A percentile compares a stretch with the other conserved stretches of the same genome.
These are phyloP conservation scores for Rhagologus leucostigma DNA, from an alignment of 2,113 vertebrate species.

Conservation along the genomic window DNA sequence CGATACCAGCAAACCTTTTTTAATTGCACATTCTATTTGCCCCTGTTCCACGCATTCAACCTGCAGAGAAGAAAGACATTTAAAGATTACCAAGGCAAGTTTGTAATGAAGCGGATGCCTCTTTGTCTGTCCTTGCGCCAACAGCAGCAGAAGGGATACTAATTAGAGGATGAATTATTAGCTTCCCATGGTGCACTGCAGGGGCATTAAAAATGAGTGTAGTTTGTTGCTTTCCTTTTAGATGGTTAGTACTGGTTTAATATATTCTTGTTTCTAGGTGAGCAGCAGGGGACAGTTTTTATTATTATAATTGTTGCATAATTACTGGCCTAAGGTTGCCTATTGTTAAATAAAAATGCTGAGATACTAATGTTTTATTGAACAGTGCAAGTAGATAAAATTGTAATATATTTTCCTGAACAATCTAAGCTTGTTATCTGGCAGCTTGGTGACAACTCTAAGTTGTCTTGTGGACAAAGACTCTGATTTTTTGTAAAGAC, in stretches of 20 bases:
- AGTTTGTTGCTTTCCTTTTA: conserved; percentile 74
- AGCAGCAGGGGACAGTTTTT: conserved; percentile 79
- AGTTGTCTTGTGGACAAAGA: conserved; percentile 33
- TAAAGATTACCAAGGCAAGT: conserved; percentile 77
- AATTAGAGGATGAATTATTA: conserved; percentile 88
- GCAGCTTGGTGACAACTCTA: conserved; percentile 62
- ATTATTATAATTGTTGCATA: conserved; percentile 85
- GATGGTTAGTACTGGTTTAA: conserved; percentile 72
- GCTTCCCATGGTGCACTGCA: conserved; percentile 84
- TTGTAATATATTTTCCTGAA: conserved; percentile 74
- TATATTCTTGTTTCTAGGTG: conserved; percentile 81
- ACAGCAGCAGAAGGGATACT: conserved; percentile 80
- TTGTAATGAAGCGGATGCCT: conserved; percentile 74
- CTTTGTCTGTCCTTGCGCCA: conserved; percentile 80
- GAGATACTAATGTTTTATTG: conserved; percentile 80
- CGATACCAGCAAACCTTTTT: conserved; percentile 23
- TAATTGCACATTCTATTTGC: conserved; percentile 68
- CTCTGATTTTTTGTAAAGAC: not conserved
- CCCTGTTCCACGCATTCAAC: conserved; percentile 61
- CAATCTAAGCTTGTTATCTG: conserved; percentile 68
- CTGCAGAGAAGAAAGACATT: conserved; percentile 73
- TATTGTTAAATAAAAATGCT: conserved; percentile 82
- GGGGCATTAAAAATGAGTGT: conserved; percentile 81
- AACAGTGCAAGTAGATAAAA: conserved; percentile 77
- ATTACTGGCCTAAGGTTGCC: conserved; percentile 82